A percentile compares a stretch with the other conserved stretches of the same genome.
These are phyloP conservation scores for Anser cygnoides DNA, from an alignment of 2,113 vertebrate genomes.

Conservation along the genomic window DNA sequence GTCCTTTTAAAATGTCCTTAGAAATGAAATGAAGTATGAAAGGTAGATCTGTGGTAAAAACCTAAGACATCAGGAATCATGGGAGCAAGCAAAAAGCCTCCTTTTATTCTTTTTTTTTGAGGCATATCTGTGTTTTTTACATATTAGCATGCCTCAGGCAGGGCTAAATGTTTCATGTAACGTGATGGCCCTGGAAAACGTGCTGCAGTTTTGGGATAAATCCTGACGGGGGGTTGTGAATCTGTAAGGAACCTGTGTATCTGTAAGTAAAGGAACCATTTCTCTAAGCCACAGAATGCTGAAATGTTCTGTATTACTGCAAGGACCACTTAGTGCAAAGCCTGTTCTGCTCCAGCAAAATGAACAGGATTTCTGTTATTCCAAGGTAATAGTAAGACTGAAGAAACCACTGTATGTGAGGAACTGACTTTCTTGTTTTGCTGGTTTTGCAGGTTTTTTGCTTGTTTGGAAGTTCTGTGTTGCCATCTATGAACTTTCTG, in stretches of 20 bases:
- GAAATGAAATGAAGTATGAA: neutral
- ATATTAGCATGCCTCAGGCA: neutral
- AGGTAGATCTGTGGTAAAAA: neutral
- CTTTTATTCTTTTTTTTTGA: constrained; percentile 5
- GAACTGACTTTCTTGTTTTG: neutral
- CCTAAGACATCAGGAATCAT: neutral
- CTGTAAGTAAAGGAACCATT: neutral
- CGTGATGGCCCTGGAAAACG: constrained; percentile 3
- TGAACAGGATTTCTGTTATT: constrained; percentile 13
- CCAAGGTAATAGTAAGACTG: neutral
- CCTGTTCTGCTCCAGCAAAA: neutral
- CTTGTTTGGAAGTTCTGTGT: neutral
- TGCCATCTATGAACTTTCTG: neutral
- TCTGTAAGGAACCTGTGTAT: neutral
- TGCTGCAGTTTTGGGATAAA: neutral
- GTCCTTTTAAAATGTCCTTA: neutral
- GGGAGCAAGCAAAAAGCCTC: neutral
- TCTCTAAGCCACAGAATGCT: neutral
- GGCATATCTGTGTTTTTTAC: neutral
- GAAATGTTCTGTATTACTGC: neutral
- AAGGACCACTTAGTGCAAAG: neutral
- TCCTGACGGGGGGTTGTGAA: neutral
- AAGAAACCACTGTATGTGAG: neutral
- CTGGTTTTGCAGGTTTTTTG: neutral
- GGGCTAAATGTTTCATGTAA: neutral